These are phyloP conservation scores for Caiman crocodilus DNA, from an alignment of 2,797 vertebrate species.

Conservation along the genomic window DNA sequence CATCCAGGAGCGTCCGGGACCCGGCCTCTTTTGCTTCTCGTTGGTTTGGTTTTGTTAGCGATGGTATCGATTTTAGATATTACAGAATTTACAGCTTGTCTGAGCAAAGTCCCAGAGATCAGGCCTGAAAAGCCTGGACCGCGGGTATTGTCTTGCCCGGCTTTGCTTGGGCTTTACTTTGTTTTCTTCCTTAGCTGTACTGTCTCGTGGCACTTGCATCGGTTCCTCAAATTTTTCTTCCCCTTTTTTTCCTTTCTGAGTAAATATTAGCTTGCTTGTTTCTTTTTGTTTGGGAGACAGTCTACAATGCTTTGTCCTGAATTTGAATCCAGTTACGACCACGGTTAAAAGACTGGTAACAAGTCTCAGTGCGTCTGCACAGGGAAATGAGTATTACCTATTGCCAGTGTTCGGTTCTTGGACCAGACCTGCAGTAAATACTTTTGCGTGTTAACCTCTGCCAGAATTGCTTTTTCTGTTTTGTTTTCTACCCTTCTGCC, in stretches of 20 bases:
- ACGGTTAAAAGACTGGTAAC: neutral
- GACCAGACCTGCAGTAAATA: conserved; percentile 48
- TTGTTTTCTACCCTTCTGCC: conserved; percentile 35
- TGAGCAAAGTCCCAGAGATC: neutral
- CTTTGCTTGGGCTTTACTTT: neutral
- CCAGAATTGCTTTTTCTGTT: conserved; percentile 30
- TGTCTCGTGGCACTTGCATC: neutral
- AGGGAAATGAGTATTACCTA: conserved; percentile 37
- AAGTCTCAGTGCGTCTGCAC: neutral
- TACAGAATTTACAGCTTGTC: conserved; percentile 5
- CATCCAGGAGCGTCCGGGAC: conserved; percentile 13
- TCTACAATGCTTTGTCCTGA: neutral
- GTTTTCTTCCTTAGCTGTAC: neutral
- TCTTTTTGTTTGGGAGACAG: neutral
- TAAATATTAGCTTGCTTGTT: neutral
- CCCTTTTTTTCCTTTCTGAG: neutral
- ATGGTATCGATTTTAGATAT: neutral
- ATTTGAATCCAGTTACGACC: neutral
- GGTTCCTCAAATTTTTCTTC: neutral
- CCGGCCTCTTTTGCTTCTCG: neutral
- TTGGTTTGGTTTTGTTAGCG: neutral
- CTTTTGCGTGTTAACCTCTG: neutral
- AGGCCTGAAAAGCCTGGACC: neutral
- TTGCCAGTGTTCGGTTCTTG: conserved; percentile 51
- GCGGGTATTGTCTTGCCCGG: neutral